phyloP scores from a whole-genome alignment of 2,113 vertebrate genomes.

The Parotia lawesii region DNA sequence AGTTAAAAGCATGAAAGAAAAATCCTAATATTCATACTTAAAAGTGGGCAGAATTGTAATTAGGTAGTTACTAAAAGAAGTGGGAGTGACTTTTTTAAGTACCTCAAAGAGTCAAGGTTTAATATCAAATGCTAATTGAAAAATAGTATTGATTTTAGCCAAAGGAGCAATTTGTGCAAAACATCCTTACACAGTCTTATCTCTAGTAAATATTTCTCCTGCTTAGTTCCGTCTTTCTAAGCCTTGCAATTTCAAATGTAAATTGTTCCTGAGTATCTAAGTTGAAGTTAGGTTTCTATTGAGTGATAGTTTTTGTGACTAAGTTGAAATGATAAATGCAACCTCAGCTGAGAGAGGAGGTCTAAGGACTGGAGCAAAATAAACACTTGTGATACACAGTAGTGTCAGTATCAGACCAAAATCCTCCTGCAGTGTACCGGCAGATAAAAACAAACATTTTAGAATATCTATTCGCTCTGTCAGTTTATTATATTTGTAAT shows the following conservation, averaged over 20 bases:
- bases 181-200: not conserved
- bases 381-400: not conserved
- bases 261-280: not conserved
- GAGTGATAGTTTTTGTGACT: not conserved
- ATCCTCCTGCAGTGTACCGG: not conserved
- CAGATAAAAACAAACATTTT: not conserved
- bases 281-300: not conserved
- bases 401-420: not conserved
- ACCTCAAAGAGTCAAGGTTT: not conserved
- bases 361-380: not conserved
- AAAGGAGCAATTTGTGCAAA: not conserved
- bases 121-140: conserved; percentile 3
- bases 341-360: not conserved
- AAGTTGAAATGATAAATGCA: not conserved
- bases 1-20: not conserved
- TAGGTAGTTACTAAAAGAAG: not conserved
- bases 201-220: not conserved
- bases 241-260: not conserved
- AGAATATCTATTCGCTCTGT: not conserved
- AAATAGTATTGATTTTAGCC: not conserved
- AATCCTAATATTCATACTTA: not conserved
- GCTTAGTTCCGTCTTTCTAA: not conserved
- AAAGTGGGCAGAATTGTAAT: not conserved
- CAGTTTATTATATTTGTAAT: not conserved
- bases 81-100: not conserved